These are phyloP conservation scores for Phylloscopus collybita DNA, from an alignment of 2,797 vertebrate species.

Conservation along the genomic window DNA sequence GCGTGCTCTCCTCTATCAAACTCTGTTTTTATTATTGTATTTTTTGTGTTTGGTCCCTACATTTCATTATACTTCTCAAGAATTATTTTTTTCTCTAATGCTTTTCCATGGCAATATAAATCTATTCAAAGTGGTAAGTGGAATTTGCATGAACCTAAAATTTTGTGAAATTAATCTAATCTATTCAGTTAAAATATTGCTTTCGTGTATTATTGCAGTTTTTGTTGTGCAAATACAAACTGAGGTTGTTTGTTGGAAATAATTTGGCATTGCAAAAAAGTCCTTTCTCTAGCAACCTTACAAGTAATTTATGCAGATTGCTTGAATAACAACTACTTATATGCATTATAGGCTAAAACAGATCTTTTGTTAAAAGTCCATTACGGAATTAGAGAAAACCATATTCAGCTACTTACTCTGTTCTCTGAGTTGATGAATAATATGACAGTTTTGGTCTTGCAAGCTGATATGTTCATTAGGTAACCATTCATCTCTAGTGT, in stretches of 20 bases:
- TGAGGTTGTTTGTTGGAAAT: not conserved
- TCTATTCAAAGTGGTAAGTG: not conserved
- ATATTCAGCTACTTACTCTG: not conserved
- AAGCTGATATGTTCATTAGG: not conserved
- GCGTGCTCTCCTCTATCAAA: not conserved
- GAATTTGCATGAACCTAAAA: not conserved
- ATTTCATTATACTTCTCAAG: not conserved
- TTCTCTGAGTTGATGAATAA: not conserved
- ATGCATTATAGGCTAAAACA: not conserved
- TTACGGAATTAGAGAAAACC: not conserved
- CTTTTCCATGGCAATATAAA: not conserved
- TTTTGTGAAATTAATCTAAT: not conserved
- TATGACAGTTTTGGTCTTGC: not conserved
- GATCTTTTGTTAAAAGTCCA: constrained; percentile 9
- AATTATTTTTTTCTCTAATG: not conserved
- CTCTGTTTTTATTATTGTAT: not conserved
- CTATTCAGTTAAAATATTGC: not conserved
- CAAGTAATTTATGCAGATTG: constrained; percentile 1
- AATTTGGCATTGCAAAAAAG: not conserved
- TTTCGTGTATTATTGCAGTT: not conserved
- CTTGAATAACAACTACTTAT: not conserved
- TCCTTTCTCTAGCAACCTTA: not conserved
- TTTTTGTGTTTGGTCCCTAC: not conserved
- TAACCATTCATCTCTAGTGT: not conserved
- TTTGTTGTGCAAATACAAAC: not conserved